Evolutionary conservation across 2,797 vertebrate genomes (phyloP).

Genomic region (Hippocampus kuda): DNA sequence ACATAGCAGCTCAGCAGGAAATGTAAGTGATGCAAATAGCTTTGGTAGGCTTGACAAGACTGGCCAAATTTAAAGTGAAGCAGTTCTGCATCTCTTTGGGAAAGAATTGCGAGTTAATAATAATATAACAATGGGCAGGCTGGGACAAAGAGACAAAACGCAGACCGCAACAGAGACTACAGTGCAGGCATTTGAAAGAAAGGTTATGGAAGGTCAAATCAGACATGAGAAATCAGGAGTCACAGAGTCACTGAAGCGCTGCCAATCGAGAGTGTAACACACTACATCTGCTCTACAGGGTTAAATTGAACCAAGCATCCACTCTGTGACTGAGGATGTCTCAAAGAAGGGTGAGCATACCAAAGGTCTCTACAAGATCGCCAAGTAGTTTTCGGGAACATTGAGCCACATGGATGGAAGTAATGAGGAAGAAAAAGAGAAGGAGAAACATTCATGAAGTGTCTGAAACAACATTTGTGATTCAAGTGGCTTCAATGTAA

Average conservation of each 20-base stretch:
- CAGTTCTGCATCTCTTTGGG: constrained; percentile 65
- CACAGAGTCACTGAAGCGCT: constrained; percentile 60
- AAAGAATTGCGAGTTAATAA: constrained; percentile 26
- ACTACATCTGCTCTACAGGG: neutral
- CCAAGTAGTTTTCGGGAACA: constrained; percentile 81
- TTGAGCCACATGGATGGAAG: constrained; percentile 84
- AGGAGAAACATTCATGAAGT: constrained; percentile 64
- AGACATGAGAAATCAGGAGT: constrained; percentile 74
- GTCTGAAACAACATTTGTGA: constrained; percentile 51
- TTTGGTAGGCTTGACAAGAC: constrained; percentile 30
- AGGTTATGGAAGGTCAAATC: constrained; percentile 58
- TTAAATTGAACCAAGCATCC: neutral
- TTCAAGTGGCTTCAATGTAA: constrained; percentile 39
- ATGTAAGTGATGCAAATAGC: constrained; percentile 63
- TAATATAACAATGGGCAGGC: constrained; percentile 37
- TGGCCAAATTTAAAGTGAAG: constrained; percentile 47
- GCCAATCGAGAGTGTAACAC: neutral
- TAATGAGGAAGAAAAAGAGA: constrained; percentile 68
- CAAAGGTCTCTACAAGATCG: constrained; percentile 88
- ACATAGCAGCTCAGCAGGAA: constrained; percentile 55
- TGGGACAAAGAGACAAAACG: constrained; percentile 34
- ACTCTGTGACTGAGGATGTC: constrained; percentile 73
- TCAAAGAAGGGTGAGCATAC: constrained; percentile 79
- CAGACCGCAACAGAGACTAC: constrained; percentile 50
- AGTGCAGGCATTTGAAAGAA: constrained; percentile 63